Conservation (phyloP, 2,888 invertebrate species). For the Eubasilissa splendida region DNA sequence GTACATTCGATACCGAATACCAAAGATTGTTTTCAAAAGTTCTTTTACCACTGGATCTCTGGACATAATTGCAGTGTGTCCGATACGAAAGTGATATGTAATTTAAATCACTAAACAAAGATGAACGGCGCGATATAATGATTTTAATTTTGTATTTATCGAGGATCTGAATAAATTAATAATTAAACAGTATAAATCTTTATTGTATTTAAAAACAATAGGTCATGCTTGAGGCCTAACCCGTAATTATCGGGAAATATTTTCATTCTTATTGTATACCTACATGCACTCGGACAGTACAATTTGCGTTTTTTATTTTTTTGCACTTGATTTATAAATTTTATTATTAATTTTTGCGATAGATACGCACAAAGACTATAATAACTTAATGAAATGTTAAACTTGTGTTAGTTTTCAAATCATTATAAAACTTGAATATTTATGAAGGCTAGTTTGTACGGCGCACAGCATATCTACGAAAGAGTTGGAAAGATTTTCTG, state of each 20-base stretch:
- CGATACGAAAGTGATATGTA: constrained; percentile 47
- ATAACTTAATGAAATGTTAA: no score
- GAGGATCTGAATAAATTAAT: constrained; percentile 34
- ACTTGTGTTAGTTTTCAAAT: no score
- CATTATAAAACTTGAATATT: no score
- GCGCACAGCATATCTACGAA: no score
- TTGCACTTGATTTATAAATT: no score
- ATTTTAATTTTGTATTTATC: constrained; percentile 47
- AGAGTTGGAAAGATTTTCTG: no score
- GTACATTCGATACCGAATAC: no score
- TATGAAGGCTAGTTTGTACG: no score
- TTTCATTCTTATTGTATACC: background rate
- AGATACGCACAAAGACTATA: no score
- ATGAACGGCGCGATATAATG: constrained; percentile 44
- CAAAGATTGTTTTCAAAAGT: background rate
- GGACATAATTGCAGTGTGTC: constrained; percentile 36
- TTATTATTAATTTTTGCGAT: no score
- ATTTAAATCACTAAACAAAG: constrained; percentile 54
- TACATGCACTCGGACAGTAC: no score
- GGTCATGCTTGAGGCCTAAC: background rate
- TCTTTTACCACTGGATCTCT: background rate
- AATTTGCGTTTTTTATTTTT: no score
- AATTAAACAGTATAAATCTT: constrained; percentile 7
- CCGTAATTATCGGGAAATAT: background rate
- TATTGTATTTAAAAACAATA: background rate